phyloP scores from a whole-genome alignment of 1,140 invertebrate genomes.

The Ylistrum balloti region DNA sequence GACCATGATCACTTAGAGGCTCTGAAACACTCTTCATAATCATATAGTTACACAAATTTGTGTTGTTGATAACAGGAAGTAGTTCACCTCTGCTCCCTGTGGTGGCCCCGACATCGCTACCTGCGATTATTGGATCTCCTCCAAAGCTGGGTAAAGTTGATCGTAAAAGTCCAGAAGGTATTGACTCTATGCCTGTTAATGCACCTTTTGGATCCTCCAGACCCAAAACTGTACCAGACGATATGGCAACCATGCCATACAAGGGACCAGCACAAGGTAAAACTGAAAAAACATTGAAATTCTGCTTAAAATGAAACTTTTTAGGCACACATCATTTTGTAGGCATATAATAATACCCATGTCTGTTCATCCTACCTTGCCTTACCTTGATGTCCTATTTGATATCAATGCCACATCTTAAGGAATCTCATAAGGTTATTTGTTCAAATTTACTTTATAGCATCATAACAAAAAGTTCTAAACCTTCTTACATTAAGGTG shows the following conservation, averaged over 20 bases:
- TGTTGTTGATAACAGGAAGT: slow-evolving; percentile 44
- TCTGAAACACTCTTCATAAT: slow-evolving; percentile 29
- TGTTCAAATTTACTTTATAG: too few relatives aligned
- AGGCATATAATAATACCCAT: too few relatives aligned
- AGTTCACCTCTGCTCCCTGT: slow-evolving; percentile 53
- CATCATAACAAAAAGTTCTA: too few relatives aligned
- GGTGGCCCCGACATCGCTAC: slow-evolving; percentile 81
- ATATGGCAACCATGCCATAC: slow-evolving; percentile 64
- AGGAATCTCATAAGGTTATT: too few relatives aligned
- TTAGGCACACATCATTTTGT: too few relatives aligned
- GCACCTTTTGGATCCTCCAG: slow-evolving; percentile 85
- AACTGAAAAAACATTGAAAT: too few relatives aligned
- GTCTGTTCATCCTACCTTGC: too few relatives aligned
- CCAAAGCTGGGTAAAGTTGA: slow-evolving; percentile 70
- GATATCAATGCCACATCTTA: too few relatives aligned
- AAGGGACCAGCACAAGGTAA: slow-evolving; percentile 56
- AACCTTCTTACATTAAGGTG: too few relatives aligned
- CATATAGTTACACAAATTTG: not conserved
- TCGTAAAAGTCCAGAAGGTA: slow-evolving; percentile 52
- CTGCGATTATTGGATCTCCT: slow-evolving; percentile 86
- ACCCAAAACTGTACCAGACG: slow-evolving; percentile 73
- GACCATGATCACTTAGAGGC: too few relatives aligned
- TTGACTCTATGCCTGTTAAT: slow-evolving; percentile 60
- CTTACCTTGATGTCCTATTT: too few relatives aligned
- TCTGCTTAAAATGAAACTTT: too few relatives aligned